Percentiles rank a stretch among this genome's conserved stretches.
Conservation (phyloP, 2,888 invertebrate genomes). For the Dione vanillae region DNA sequence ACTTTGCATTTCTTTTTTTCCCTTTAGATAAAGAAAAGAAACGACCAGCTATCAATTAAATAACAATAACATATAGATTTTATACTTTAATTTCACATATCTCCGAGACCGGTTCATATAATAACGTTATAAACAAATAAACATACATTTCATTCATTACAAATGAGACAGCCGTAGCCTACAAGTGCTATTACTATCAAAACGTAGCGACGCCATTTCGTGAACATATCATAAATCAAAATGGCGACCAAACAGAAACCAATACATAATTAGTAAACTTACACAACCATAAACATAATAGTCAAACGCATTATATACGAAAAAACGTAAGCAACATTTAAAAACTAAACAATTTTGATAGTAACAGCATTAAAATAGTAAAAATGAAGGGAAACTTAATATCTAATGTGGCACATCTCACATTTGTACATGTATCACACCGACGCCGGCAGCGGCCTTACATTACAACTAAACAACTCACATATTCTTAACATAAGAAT, state of each 20-base stretch:
- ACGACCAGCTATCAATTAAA: background rate
- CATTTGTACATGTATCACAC: conserved; percentile 62
- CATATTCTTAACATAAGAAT: conserved; percentile 82
- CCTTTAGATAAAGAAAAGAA: background rate
- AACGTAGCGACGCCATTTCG: conserved; percentile 32
- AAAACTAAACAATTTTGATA: conserved; percentile 31
- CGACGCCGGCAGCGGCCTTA: conserved; percentile 55
- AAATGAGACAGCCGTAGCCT: conserved; percentile 67
- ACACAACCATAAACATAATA: conserved; percentile 19
- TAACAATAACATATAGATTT: conserved; percentile 50
- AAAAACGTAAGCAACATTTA: conserved; percentile 9
- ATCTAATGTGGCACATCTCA: conserved; percentile 72
- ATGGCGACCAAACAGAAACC: conserved; percentile 14
- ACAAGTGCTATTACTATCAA: conserved; percentile 58
- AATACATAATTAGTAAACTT: conserved; percentile 10
- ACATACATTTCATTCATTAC: conserved; percentile 69
- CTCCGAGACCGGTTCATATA: conserved; percentile 71
- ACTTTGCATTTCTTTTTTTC: background rate
- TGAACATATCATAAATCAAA: background rate
- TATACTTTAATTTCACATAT: conserved; percentile 72
- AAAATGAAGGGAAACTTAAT: conserved; percentile 41
- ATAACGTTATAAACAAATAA: conserved; percentile 77
- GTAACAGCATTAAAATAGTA: conserved; percentile 30
- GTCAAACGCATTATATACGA: conserved; percentile 1
- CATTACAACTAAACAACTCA: conserved; percentile 60